Evolutionary conservation across 2,797 vertebrate species (phyloP), one percentile per base, ranked within the genome.

Genomic region (Sebastes steindachneri): DNA sequence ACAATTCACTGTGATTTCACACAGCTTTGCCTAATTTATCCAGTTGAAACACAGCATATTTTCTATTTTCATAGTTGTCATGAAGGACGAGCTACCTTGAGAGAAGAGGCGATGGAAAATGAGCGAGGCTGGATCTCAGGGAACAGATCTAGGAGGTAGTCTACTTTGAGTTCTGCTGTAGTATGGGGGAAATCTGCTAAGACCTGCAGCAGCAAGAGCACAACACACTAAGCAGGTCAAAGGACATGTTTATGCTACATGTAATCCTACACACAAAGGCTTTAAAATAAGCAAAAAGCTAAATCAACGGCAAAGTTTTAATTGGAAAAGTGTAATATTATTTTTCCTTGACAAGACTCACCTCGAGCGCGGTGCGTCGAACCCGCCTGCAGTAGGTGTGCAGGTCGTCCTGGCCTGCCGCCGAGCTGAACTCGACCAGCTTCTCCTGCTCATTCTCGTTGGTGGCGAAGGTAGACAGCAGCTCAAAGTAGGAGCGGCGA

Each of bases 31-130:
- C 15, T 33, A 2, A 65, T 4, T 8, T 53, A 48, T 23, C 9
- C 41, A 55, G 14, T 3, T 59, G 45, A 45, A 41, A 12, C 21
- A 23, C 9, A n/a, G 2, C 26, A 26, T 14, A 9, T 14, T 21
- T 68, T 45, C 41, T 45, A 45, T 45, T 51, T 17, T 37, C 5
- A n/a, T 5, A 48, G 15, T 5, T 15, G 14, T 51, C 23, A 3
- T 5, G 23, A 29, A 25, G 9, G 17, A 57, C 2, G 64, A 37
- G 86, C 66, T 92, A 99, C 99, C 97, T 95, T 83, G 28, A 96
- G 37, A 1, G 98, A 98, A 29, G 97, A 99, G 51, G 98, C 96
- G 0, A 99, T 99, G 86, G 98, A 99, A 89, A 99, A 99, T 2
- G 98, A 96, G 0, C 98, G 97, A 0, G 98, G 96, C 75, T 97